Evolutionary conservation across 2,113 vertebrate species (phyloP), one percentile per base, ranked within the genome.

Genomic region (Polypterus bichir): DNA sequence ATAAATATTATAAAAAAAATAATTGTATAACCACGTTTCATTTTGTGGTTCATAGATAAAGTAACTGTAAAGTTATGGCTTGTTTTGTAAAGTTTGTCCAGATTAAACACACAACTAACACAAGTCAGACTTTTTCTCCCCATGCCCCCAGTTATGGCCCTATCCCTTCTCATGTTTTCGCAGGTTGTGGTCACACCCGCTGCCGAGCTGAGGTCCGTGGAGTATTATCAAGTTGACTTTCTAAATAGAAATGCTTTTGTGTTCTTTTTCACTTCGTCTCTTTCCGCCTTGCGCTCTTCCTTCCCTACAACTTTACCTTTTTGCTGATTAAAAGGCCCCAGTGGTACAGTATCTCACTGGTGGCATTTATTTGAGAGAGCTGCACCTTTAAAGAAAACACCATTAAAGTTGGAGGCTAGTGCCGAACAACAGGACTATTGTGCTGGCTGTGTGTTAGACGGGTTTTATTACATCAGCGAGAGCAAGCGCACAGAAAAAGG

Each of bases 301-400:
- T 65, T 67, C 67, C 65, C 69, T 71, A 69, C 62, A 63, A 72
- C 61, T 74, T 65, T 67, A 61, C 57, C 48, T 71, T 69, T 76
- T 71, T 70, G 27, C 27, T 27, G 27, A 27, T 27, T 27, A 27
- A 27, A 27, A 27, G 27, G 27, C 27, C 27, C 27, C 27, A 27
- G 27, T 2, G 27, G 65, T 73, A 71, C 6, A 61, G 69, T 70
- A 73, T 68, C 62, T 63, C 60, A 59, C 81, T 74, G 70, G 75
- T 81, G 73, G 74, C 73, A 71, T 74, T 73, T 71, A 75, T 77
- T 64, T 66, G 77, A 74, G 63, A 70, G 77, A 74, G 71, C 83
- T 86, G 82, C 80, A 85, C 83, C 83, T 87, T 87, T 86, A 87
- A 87, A 86, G 81, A 85, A 85, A 84, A 81, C 80, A 83, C 80